A percentile compares a stretch with the other conserved stretches of the same genome.
Conservation (phyloP, 2,888 invertebrate species). For the Acrobeloides nanus region DNA sequence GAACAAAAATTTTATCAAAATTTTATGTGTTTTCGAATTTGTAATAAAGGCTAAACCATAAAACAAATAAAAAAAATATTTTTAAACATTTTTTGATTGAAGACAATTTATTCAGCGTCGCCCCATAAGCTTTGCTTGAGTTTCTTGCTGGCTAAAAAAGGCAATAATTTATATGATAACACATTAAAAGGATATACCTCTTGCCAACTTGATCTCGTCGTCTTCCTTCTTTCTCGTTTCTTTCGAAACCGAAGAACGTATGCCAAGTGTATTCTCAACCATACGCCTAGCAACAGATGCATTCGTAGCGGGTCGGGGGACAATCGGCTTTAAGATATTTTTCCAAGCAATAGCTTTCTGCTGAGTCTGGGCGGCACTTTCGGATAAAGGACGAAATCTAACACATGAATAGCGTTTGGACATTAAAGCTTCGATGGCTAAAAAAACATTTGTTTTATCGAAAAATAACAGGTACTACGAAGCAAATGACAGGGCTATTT, state of each 20-base stretch:
- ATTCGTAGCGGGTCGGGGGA: slow-evolving; percentile 5
- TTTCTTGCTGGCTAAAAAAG: background rate
- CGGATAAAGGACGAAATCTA: too few species aligned
- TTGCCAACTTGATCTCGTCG: slow-evolving; percentile 3
- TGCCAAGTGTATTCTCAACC: slow-evolving; percentile 5
- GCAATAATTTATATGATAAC: background rate
- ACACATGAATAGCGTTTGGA: background rate
- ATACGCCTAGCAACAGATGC: slow-evolving; percentile 10
- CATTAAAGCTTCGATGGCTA: slow-evolving; percentile 10
- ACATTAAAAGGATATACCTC: slow-evolving; percentile 10
- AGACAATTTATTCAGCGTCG: background rate
- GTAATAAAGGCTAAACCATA: too few species aligned
- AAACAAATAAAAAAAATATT: too few species aligned
- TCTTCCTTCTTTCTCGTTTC: slow-evolving; percentile 5
- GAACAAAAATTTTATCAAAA: too few species aligned
- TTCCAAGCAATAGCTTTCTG: background rate
- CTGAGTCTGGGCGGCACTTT: too few species aligned
- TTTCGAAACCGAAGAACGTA: slow-evolving; percentile 4
- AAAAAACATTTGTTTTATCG: too few species aligned
- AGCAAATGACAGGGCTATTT: too few species aligned
- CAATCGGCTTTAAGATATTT: background rate
- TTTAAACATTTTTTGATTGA: too few species aligned
- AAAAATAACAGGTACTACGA: too few species aligned
- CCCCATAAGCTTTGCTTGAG: slow-evolving; percentile 1
- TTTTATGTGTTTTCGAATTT: too few species aligned